These are phyloP conservation scores for Drosophila neutralis DNA, from an alignment of 2,888 invertebrate genomes.

Conservation along the genomic window DNA sequence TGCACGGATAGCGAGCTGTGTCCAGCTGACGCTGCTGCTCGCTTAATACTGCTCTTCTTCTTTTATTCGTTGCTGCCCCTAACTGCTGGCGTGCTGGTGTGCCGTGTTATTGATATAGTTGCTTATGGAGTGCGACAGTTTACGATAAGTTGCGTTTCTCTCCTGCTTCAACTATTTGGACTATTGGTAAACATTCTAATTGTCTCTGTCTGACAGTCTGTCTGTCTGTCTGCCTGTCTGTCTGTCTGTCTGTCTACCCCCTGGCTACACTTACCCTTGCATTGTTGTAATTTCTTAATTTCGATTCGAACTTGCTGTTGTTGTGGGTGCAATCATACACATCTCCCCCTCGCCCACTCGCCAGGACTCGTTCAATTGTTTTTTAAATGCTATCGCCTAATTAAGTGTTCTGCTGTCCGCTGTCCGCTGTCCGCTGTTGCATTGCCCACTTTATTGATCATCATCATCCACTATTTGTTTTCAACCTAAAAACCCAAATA, in stretches of 20 bases:
- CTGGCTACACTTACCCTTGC: not conserved
- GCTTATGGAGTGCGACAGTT: constrained; percentile 52
- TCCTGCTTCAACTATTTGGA: constrained; percentile 20
- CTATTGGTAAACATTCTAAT: constrained; percentile 59
- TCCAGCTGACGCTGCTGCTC: constrained; percentile 63
- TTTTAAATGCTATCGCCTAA: constrained; percentile 34
- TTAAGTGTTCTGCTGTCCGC: constrained; percentile 14
- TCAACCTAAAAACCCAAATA: not conserved
- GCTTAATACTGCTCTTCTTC: not conserved
- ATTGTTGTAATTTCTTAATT: constrained; percentile 67
- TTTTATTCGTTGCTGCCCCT: not conserved
- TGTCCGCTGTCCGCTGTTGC: too few species aligned
- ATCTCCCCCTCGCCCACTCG: not conserved
- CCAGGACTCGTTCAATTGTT: constrained; percentile 15
- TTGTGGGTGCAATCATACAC: constrained; percentile 24
- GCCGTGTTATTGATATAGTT: constrained; percentile 49
- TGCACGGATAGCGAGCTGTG: constrained; percentile 47
- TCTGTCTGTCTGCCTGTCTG: not conserved
- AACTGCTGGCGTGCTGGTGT: constrained; percentile 3
- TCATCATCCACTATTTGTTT: not conserved
- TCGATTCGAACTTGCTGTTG: constrained; percentile 21
- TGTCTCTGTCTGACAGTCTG: constrained; percentile 16
- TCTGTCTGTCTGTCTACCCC: not conserved
- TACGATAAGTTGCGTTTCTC: constrained; percentile 36
- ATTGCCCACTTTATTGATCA: not conserved